Evolutionary conservation across 2,113 vertebrate species (phyloP).

Genomic region (Ceratotherium simum): DNA sequence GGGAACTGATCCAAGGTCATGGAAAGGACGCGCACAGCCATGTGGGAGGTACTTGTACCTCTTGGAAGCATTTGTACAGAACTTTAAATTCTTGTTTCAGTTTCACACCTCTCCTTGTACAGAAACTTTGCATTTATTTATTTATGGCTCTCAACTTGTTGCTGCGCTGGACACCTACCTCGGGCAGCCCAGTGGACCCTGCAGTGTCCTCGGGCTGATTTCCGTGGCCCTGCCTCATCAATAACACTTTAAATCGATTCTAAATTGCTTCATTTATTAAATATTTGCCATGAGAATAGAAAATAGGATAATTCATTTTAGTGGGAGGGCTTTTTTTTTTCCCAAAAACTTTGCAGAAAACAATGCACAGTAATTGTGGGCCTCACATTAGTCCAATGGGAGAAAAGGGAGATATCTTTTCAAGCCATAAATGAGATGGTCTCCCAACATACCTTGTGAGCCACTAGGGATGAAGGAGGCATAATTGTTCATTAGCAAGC

Average conservation of each 20-base stretch:
- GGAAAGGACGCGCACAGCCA: neutral
- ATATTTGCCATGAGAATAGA: neutral
- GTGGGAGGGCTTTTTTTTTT: neutral
- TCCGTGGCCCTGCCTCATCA: neutral
- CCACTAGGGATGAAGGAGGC: fast-evolving
- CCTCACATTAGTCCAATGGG: neutral
- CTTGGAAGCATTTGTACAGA: neutral
- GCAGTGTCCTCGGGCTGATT: fast-evolving
- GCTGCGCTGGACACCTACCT: neutral
- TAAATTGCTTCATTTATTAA: conserved; percentile 55
- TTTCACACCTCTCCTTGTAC: fast-evolving
- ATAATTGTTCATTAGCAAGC: neutral
- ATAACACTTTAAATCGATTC: neutral
- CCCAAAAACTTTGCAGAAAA: neutral
- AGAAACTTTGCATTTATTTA: fast-evolving
- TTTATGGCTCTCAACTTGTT: fast-evolving
- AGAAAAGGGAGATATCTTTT: neutral
- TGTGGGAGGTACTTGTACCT: fast-evolving
- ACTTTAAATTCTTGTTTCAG: fast-evolving
- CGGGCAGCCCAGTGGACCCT: fast-evolving
- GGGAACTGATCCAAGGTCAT: neutral
- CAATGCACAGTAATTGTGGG: neutral
- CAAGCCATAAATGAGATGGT: neutral
- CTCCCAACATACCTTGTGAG: neutral
- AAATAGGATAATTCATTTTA: neutral